Base-by-base conservation (phyloP, 2,888 invertebrate species). In the Drosophila phalerata region DNA sequence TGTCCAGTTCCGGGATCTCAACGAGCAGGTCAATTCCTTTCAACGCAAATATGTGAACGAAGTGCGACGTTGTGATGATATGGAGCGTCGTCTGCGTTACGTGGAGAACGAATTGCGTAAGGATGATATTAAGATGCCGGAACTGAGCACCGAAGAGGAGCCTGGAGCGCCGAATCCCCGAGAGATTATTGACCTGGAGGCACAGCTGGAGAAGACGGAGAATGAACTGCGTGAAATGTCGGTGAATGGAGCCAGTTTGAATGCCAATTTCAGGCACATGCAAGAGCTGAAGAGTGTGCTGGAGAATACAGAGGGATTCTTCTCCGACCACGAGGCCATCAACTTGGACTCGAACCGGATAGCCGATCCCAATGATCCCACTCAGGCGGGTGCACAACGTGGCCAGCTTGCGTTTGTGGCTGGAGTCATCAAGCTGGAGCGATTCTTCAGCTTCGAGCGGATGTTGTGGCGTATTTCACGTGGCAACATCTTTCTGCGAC, bases 1-100 rank as follows among this genome's bases (percentile, higher is more conserved):
- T 67, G 98, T 98, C 48, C 98, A 98, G 94, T 99, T 99, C 92
- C 95, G 98, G 93, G 98, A 98, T 94, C 98, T 98, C 66, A 97
- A 97, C 90, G 94, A 94, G 61, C 94, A 96, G 65, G 95, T 97
- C 8, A 97, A 96, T 91, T 94, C 95, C 34, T 97, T 97, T 88
- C 97, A 97, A 93, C 94, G 97, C 57, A 96, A 96, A 92, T 97
- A 96, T 93, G 97, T 97, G 2, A 95, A 94, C 79, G 97, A 97
- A 92, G 96, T 97, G 19, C 93, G 97, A 62, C 93, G 97, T 74
- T 97, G 97, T 91, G 97, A 97, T 91, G 97, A 97, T 91, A 95
- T 97, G 96, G 96, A 97, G 90, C 93, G 96, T 48, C 96, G 96
- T 85, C 92, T 97, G 58, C 94, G 96, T 19, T 97, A 95, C 90